Conservation (phyloP, 2,888 invertebrate species). For the Apamea monoglypha region DNA sequence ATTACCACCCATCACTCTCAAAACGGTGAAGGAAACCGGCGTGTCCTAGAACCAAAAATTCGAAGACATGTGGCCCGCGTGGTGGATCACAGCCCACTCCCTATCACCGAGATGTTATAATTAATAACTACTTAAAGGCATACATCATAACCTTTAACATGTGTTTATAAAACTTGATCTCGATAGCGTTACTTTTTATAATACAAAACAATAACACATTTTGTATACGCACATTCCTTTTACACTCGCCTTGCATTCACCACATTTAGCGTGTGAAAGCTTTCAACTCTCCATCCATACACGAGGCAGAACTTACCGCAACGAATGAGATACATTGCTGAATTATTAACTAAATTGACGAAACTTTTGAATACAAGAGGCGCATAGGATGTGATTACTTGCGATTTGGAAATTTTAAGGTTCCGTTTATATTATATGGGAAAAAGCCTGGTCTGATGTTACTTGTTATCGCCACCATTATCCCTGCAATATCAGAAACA, state of each 20-base stretch:
- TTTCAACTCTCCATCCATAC: slow-evolving; percentile 1
- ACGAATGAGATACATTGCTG: background rate
- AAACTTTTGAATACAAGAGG: background rate
- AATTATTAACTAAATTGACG: background rate
- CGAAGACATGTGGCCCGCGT: no score
- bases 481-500: background rate
- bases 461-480: no score
- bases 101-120: background rate
- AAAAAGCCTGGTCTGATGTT: background rate
- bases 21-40: no score
- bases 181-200: background rate
- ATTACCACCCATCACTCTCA: no score
- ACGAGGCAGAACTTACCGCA: background rate
- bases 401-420: background rate
- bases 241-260: slow-evolving; percentile 14
- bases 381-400: slow-evolving; percentile 1
- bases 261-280: slow-evolving; percentile 46
- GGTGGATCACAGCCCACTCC: no score
- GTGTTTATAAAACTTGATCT: slow-evolving; percentile 7
- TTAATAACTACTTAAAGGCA: background rate
- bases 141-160: background rate
- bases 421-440: background rate
- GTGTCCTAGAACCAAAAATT: no score
- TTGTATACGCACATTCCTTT: slow-evolving; percentile 25
- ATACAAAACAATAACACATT: slow-evolving; percentile 30